Base-by-base conservation (phyloP, 2,888 invertebrate genomes). In the Halictus ligatus region DNA sequence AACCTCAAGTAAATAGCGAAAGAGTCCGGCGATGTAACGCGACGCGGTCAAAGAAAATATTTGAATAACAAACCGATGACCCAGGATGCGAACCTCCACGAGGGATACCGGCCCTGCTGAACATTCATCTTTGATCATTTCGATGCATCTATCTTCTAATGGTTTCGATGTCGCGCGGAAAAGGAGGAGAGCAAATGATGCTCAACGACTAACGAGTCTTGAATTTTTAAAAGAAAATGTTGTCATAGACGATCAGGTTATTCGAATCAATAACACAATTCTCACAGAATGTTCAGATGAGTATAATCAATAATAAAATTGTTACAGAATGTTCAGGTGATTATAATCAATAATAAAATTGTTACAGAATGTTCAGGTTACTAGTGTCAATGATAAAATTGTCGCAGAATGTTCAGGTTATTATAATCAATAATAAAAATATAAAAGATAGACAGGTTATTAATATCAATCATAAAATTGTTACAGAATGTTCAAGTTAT, bases 1-100 rank as follows among this genome's bases (percentile, higher is more conserved):
- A n/a, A 54, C 10, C 40, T n/a, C 25, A 46, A 46, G 82, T 80
- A 78, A 86, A 83, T 81, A 69, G 25, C 18, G 78, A 81, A 86
- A 74, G 81, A 3, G 12, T 13, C 50, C 71, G 71, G n/a, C 21
- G 54, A 76, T 67, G 54, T 83, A 54, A 50, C 72, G 58, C 71
- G 43, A 21, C n/a, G 25, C 6, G 13, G 5, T 72, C 13, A 67
- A 77, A 54, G 40, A 4, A 29, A 15, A n/a, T 64, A 48, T 75
- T 82, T 73, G 78, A 75, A 78, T 75, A 60, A 80, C 64, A 71
- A 67, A 67, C 71, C 29, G 77, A 74, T 48, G 78, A 46, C 64
- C 64, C 15, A 15, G 7, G 15, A 13, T 6, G 54, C 18, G 8
- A 18, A 54, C 5, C 21, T 21, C 2, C 21, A 7, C 7, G 64